A percentile compares a stretch with the other conserved stretches of the same genome.
Evolutionary conservation across 2,113 vertebrate species (phyloP).

Genomic region (Thalassoma bifasciatum): DNA sequence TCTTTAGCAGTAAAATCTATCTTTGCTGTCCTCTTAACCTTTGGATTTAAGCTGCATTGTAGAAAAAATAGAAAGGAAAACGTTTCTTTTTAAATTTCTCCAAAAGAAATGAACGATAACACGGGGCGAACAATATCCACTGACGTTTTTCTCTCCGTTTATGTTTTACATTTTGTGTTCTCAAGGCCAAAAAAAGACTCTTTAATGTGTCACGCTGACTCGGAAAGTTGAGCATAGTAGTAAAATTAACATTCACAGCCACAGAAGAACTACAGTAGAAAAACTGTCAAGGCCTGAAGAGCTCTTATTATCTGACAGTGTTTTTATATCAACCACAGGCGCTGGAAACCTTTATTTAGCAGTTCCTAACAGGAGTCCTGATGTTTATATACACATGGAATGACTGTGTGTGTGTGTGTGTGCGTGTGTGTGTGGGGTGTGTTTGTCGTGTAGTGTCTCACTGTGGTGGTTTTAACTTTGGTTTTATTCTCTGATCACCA

Average conservation of each 20-base stretch:
- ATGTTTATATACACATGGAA: conserved; percentile 77
- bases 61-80: conserved; percentile 78
- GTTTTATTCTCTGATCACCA: conserved; percentile 78
- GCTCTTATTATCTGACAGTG: conserved; percentile 65
- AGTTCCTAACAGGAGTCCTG: conserved; percentile 67
- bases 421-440: conserved; percentile 53
- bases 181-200: conserved; percentile 52
- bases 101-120: conserved; percentile 52
- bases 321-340: conserved; percentile 56
- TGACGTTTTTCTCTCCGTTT: conserved; percentile 50
- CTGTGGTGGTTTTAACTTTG: conserved; percentile 78
- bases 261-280: conserved; percentile 74
- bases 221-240: conserved; percentile 58
- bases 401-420: conserved; percentile 58
- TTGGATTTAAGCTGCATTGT: conserved; percentile 87
- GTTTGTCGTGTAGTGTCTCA: conserved; percentile 51
- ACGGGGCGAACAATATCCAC: conserved; percentile 55
- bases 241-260: conserved; percentile 76
- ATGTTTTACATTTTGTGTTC: conserved; percentile 50
- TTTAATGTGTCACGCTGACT: conserved; percentile 49
- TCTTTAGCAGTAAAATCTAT: conserved; percentile 81
- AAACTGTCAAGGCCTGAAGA: conserved; percentile 67
- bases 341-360: conserved; percentile 53
- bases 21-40: conserved; percentile 82
- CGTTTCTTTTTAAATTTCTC: conserved; percentile 56